Evolutionary conservation across 2,888 invertebrate species (phyloP).

Genomic region (Hylaea fasciaria): DNA sequence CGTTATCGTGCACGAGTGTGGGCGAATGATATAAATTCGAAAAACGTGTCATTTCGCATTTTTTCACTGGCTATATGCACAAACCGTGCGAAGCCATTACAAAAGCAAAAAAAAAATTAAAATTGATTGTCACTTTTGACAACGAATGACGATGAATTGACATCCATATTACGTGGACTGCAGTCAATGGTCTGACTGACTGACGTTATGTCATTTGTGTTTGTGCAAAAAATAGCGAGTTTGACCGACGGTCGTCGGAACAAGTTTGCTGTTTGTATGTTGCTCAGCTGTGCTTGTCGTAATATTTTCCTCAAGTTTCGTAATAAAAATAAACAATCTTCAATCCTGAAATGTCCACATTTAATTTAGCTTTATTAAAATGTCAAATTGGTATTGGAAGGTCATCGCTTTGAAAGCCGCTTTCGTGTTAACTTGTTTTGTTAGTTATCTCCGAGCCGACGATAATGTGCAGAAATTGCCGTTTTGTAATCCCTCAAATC

Average conservation of each 20-base stretch:
- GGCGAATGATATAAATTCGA: too few relatives aligned
- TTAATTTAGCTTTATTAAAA: slow-evolving; percentile 73
- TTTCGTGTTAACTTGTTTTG: slow-evolving; percentile 67
- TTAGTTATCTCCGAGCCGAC: slow-evolving; percentile 70
- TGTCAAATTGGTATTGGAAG: slow-evolving; percentile 80
- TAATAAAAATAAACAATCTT: slow-evolving; percentile 61
- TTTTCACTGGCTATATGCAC: too few relatives aligned
- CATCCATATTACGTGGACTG: slow-evolving; percentile 55
- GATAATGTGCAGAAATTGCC: slow-evolving; percentile 76
- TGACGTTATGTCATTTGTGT: too few relatives aligned
- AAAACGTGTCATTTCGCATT: too few relatives aligned
- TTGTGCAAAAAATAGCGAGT: not conserved
- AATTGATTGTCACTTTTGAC: slow-evolving; percentile 20
- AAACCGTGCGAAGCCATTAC: too few relatives aligned
- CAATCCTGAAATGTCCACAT: slow-evolving; percentile 72
- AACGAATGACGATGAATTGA: slow-evolving; percentile 35
- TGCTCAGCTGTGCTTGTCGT: slow-evolving; percentile 46
- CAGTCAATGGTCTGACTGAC: slow-evolving; percentile 31
- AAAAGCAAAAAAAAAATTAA: too few relatives aligned
- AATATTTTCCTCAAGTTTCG: slow-evolving; percentile 62
- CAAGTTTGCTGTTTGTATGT: slow-evolving; percentile 26
- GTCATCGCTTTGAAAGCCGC: slow-evolving; percentile 70
- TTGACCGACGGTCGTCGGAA: too few relatives aligned
- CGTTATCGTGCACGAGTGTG: too few relatives aligned
- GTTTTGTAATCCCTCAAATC: slow-evolving; percentile 75